These are phyloP conservation scores for Metopolophium dirhodum DNA, from an alignment of 1,140 invertebrate genomes.

Conservation along the genomic window DNA sequence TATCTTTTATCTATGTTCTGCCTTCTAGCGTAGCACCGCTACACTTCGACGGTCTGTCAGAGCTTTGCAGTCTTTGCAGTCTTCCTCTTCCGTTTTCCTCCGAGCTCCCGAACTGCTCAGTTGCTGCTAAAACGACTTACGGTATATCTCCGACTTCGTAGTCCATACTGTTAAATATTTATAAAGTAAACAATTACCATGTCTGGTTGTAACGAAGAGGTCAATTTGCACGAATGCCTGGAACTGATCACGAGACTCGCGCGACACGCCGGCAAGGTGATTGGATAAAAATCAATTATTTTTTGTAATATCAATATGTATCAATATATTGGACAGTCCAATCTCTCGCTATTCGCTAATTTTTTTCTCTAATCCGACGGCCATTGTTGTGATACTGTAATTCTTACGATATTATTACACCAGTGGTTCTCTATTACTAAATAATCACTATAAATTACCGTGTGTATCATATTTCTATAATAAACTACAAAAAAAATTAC, in stretches of 20 bases:
- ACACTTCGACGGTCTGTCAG: too few relatives aligned
- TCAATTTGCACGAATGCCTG: slow-evolving; percentile 28
- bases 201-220: neutral
- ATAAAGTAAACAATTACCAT: neutral
- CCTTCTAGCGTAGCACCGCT: too few relatives aligned
- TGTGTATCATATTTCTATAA: neutral
- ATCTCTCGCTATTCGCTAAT: neutral
- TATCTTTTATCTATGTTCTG: too few relatives aligned
- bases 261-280: slow-evolving; percentile 42
- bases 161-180: neutral
- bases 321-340: neutral
- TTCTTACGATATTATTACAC: too few relatives aligned
- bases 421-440: neutral
- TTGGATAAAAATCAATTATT: neutral
- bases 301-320: neutral
- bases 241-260: slow-evolving; percentile 26
- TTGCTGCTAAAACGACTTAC: neutral
- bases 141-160: neutral
- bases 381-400: neutral
- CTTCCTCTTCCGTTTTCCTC: neutral
- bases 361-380: neutral
- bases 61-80: too few relatives aligned
- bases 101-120: neutral
- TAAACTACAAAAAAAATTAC: neutral
- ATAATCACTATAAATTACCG: neutral